Conservation (phyloP, 1,140 invertebrate species). For the Bombus superbus region DNA sequence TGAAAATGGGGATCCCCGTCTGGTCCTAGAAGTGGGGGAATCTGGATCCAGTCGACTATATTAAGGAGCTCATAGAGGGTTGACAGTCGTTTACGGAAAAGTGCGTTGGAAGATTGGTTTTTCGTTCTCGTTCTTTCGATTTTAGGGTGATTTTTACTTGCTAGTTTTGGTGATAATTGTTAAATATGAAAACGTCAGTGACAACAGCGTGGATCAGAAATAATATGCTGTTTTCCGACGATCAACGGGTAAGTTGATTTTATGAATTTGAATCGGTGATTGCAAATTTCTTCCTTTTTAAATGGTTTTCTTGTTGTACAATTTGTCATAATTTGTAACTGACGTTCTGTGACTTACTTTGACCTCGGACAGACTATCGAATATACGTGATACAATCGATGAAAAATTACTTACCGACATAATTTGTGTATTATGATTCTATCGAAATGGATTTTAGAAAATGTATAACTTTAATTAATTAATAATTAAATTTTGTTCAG, state of each 20-base stretch:
- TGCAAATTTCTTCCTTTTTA: background rate
- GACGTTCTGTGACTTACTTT: too few relatives aligned
- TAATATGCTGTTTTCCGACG: constrained; percentile 52
- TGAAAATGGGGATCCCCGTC: fast-evolving
- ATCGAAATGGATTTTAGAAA: background rate
- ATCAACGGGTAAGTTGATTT: constrained; percentile 20
- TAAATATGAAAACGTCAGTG: background rate
- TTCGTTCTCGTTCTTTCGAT: background rate
- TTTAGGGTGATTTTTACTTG: background rate
- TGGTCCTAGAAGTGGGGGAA: background rate
- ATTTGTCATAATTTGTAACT: too few relatives aligned
- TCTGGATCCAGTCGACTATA: background rate
- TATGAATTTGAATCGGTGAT: background rate
- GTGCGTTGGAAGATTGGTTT: too few relatives aligned
- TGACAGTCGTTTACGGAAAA: background rate
- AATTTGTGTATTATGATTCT: background rate
- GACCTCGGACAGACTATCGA: too few relatives aligned
- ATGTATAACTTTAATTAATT: background rate
- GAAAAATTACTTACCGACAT: background rate
- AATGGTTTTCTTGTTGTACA: too few relatives aligned
- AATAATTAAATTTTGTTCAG: too few relatives aligned
- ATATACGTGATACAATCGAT: background rate
- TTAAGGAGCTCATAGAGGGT: background rate
- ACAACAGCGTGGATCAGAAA: constrained; percentile 52
- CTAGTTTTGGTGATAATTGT: background rate